Evolutionary conservation across 2,888 invertebrate genomes (phyloP).

Genomic region (Rotaria magnacalcarata): DNA sequence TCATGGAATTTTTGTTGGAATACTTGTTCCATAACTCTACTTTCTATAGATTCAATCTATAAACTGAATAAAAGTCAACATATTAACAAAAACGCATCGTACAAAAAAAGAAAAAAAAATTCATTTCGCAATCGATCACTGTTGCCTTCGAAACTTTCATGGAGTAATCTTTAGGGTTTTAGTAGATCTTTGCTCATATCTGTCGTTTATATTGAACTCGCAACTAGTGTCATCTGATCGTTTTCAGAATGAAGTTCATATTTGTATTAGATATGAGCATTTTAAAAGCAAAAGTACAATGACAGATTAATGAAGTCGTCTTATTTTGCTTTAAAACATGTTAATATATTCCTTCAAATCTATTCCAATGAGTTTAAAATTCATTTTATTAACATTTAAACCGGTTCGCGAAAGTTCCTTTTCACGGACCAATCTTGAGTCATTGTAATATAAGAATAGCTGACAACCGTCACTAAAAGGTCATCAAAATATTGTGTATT

Average conservation of each 20-base stretch:
- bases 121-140: not conserved
- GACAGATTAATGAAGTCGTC: too few species aligned
- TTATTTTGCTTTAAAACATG: too few species aligned
- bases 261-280: too few species aligned
- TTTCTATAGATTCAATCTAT: not conserved
- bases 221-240: not conserved
- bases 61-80: not conserved
- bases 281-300: too few species aligned
- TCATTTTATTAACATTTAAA: too few species aligned
- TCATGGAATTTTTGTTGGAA: constrained; percentile 58
- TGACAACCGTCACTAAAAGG: too few species aligned
- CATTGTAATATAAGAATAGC: too few species aligned
- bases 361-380: too few species aligned
- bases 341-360: too few species aligned
- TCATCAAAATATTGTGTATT: too few species aligned
- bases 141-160: not conserved
- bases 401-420: too few species aligned
- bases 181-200: not conserved
- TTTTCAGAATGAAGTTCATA: not conserved
- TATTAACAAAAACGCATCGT: not conserved
- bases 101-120: not conserved
- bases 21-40: constrained; percentile 40
- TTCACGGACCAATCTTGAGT: too few species aligned
- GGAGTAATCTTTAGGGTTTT: not conserved
- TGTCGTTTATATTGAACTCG: not conserved